Evolutionary conservation across 2,113 vertebrate genomes (phyloP).

Genomic region (Suricata suricatta): DNA sequence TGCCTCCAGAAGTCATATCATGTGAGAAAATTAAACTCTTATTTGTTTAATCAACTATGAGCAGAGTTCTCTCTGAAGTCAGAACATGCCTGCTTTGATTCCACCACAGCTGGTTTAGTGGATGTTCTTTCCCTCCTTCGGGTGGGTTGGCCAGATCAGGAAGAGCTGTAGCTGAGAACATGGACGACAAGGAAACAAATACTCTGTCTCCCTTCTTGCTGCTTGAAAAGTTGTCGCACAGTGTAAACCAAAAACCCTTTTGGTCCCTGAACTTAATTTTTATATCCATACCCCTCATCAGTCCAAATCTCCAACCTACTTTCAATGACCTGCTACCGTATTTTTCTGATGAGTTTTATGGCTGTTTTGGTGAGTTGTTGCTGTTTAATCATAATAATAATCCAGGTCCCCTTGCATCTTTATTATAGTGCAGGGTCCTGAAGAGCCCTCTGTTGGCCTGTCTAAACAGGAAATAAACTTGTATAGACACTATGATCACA

Average conservation of each 20-base stretch:
- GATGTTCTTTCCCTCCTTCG: not conserved
- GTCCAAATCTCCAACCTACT: not conserved
- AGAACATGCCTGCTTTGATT: not conserved
- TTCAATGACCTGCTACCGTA: not conserved
- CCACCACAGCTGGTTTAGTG: not conserved
- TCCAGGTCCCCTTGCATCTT: conserved; percentile 18
- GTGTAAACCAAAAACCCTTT: not conserved
- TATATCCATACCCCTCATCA: not conserved
- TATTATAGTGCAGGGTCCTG: conserved; percentile 29
- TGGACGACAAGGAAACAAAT: not conserved
- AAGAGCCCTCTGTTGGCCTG: not conserved
- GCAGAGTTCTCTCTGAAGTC: not conserved
- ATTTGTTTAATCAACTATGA: not conserved
- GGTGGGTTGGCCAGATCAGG: not conserved
- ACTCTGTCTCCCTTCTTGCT: not conserved
- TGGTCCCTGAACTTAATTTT: not conserved
- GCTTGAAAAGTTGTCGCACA: not conserved
- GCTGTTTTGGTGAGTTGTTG: conserved; percentile 25
- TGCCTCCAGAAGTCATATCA: not conserved
- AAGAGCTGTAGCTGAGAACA: not conserved
- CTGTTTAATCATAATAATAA: conserved; percentile 50
- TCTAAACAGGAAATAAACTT: conserved; percentile 66
- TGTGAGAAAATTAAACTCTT: not conserved
- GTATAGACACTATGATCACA: conserved; percentile 18
- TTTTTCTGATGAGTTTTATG: conserved; percentile 25